These are phyloP conservation scores for Gymnobelideus leadbeateri DNA, from an alignment of 2,113 vertebrate genomes.

Conservation along the genomic window DNA sequence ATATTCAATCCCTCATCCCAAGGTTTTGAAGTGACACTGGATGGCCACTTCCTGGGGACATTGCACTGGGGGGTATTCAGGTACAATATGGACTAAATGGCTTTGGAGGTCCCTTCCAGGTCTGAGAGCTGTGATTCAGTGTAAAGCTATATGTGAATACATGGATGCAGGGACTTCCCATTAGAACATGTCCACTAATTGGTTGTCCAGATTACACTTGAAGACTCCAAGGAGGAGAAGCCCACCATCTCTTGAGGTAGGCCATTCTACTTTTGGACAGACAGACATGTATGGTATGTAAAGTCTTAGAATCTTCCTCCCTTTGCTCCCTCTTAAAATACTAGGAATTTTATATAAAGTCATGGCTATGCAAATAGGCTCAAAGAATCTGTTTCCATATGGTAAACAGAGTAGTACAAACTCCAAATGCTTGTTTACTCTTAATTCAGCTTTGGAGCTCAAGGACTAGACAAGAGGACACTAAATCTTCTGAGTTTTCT, in stretches of 20 bases:
- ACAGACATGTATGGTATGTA: background rate
- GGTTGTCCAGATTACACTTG: background rate
- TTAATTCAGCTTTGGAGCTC: background rate
- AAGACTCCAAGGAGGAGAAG: background rate
- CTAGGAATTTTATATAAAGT: background rate
- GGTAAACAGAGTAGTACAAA: background rate
- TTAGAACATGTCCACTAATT: background rate
- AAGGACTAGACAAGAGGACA: background rate
- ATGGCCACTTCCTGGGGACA: background rate
- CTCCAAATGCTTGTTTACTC: background rate
- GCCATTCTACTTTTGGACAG: background rate
- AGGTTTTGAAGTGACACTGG: background rate
- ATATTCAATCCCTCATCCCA: background rate
- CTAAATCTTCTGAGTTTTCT: background rate
- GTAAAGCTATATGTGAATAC: background rate
- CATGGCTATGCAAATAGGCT: background rate
- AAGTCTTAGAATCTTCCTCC: background rate
- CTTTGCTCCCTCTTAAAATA: background rate
- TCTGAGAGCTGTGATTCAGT: slow-evolving; percentile 7
- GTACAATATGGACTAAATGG: background rate
- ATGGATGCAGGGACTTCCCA: background rate
- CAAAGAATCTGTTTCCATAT: background rate
- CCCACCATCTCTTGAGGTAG: background rate
- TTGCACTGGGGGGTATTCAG: background rate
- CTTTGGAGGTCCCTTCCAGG: slow-evolving; percentile 38